Base-by-base conservation (phyloP, 2,888 invertebrate genomes). In the Dicroscelio sp. region DNA sequence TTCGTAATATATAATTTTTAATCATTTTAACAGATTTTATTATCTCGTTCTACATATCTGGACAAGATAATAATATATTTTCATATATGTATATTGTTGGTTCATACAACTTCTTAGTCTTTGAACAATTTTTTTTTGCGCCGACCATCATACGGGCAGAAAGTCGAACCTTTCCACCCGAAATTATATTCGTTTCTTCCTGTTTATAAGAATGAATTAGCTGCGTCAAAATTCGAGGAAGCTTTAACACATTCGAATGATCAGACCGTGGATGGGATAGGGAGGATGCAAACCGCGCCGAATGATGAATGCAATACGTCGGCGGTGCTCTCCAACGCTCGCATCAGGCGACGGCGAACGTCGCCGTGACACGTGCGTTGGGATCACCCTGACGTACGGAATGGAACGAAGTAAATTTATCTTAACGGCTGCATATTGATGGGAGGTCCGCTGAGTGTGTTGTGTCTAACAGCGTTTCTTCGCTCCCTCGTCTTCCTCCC, bases 401-500 rank as follows among this genome's bases (percentile, higher is more conserved):
- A 96, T 94, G 95, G 95, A 95, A 93, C 94, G 94, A 92, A 94
- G 96, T 96, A 96, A 96, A 96, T 96, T 96, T 96, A 96, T 96
- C 96, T 96, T 96, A 96, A 96, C 94, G 94, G 93, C 94, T 92
- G 95, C 95, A 96, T 95, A 96, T 96, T 96, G 96, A 96, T 96
- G 95, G 96, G 96, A 96, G 96, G 96, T 95, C 96, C 94, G 94
- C 94, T 95, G 96, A 96, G 96, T 96, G 96, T 96, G 96, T 96
- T 96, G 95, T 96, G 96, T 96, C 96, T 96, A 96, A 96, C 96
- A 95, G 95, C 94, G 71, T 38, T 94, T 94, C 95, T n/a, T 94
- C 94, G 67, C 88, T 85, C 85, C 83, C 82, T 82, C 87, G 14
- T 89, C 73, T 87, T 87, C 88, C 73, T 86, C 86, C 78, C 65